Percentiles rank a stretch among this genome's conserved stretches.
phyloP scores from a whole-genome alignment of 2,888 invertebrate genomes.

The Tenodera sinensis region DNA sequence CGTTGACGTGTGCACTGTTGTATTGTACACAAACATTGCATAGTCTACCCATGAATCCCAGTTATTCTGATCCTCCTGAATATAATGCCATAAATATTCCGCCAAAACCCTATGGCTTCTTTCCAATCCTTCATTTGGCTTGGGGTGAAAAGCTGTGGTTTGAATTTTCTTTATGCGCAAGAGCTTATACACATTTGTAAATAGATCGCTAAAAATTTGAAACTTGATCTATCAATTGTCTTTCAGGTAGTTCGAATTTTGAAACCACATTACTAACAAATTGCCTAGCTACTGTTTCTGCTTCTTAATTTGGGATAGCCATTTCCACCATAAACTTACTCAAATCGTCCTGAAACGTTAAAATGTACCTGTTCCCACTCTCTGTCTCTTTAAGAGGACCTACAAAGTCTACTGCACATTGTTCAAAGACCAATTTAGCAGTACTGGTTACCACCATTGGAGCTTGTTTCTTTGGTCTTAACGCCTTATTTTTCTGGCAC shows the following conservation, averaged over 20 bases:
- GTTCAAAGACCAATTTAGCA: not conserved
- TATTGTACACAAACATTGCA: constrained; percentile 8
- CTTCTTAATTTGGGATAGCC: constrained; percentile 38
- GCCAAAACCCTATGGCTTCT: not conserved
- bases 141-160: not conserved
- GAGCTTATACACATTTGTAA: constrained; percentile 31
- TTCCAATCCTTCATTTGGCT: not conserved
- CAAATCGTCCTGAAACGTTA: constrained; percentile 1
- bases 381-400: not conserved
- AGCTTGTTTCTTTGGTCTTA: not conserved
- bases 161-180: not conserved
- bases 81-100: not conserved
- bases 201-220: constrained; percentile 36
- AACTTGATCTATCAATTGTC: constrained; percentile 37
- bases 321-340: not conserved
- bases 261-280: constrained; percentile 33
- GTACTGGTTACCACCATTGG: not conserved
- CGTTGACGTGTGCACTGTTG: not conserved
- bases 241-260: constrained; percentile 32
- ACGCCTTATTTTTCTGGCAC: not conserved
- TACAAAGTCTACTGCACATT: not conserved
- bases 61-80: not conserved
- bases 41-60: not conserved
- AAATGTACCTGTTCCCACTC: not conserved
- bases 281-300: constrained; percentile 36